These are phyloP conservation scores for Ophion ventricosus DNA, from an alignment of 2,888 invertebrate genomes.

Conservation along the genomic window DNA sequence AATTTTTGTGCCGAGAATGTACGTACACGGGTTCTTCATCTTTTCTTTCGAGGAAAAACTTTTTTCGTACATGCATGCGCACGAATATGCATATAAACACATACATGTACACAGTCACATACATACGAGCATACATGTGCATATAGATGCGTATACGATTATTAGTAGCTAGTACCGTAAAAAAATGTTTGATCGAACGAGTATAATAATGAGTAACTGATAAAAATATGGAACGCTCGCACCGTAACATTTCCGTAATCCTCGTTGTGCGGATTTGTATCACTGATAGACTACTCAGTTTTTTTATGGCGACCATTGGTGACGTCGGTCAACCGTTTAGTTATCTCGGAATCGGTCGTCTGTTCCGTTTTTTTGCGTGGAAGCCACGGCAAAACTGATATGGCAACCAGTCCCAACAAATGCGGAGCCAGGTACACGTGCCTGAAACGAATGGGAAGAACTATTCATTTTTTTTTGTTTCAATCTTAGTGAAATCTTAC, in stretches of 20 bases:
- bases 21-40: background rate
- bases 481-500: no score
- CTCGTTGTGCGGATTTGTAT: conserved; percentile 26
- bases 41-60: background rate
- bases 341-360: conserved; percentile 33
- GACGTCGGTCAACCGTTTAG: conserved; percentile 47
- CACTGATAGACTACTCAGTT: conserved; percentile 50
- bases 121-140: background rate
- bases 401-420: conserved; percentile 76
- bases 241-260: conserved; percentile 25
- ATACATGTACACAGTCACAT: background rate
- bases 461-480: background rate
- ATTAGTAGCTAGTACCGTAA: conserved; percentile 43
- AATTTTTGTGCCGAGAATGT: conserved; percentile 18
- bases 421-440: conserved; percentile 80
- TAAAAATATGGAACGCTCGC: conserved; percentile 51
- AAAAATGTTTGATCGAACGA: conserved; percentile 42
- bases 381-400: conserved; percentile 76
- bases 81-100: background rate
- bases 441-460: conserved; percentile 67
- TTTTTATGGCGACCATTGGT: conserved; percentile 65
- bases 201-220: conserved; percentile 15
- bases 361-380: conserved; percentile 65
- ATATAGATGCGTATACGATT: conserved; percentile 12
- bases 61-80: background rate